A percentile compares a stretch with the other conserved stretches of the same genome.
Evolutionary conservation across 1,140 invertebrate species (phyloP).

Genomic region (Drosophila serrata): DNA sequence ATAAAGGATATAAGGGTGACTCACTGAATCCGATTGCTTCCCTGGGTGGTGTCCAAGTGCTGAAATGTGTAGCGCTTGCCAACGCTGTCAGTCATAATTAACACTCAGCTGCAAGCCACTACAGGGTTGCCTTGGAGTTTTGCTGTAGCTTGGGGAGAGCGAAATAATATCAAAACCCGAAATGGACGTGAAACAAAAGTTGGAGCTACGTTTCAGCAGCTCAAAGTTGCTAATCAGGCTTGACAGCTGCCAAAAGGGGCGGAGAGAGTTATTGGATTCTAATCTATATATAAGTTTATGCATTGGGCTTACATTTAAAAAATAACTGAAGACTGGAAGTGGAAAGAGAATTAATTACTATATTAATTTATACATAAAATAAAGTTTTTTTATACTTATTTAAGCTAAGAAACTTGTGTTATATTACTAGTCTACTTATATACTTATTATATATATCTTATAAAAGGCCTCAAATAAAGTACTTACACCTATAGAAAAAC

Average conservation of each 20-base stretch:
- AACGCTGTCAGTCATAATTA: slow-evolving; percentile 76
- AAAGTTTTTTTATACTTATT: neutral
- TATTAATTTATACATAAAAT: neutral
- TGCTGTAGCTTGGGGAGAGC: neutral
- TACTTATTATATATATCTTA: too few species aligned
- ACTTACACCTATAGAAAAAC: too few species aligned
- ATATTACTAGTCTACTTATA: too few species aligned
- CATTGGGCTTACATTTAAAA: neutral
- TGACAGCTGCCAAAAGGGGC: slow-evolving; percentile 43
- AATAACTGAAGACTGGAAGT: too few species aligned
- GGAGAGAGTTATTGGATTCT: slow-evolving; percentile 3
- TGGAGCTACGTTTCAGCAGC: slow-evolving; percentile 33
- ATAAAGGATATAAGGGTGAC: slow-evolving; percentile 3
- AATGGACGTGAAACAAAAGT: slow-evolving; percentile 70
- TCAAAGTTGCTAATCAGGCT: slow-evolving; percentile 62
- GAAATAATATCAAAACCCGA: slow-evolving; percentile 63
- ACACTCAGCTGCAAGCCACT: slow-evolving; percentile 22
- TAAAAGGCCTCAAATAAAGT: too few species aligned
- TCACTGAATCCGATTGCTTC: neutral
- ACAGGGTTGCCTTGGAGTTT: neutral
- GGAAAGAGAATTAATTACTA: neutral
- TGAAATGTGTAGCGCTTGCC: slow-evolving; percentile 46
- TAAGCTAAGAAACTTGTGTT: neutral
- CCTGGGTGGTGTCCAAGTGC: slow-evolving; percentile 36
- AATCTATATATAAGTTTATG: neutral